Evolutionary conservation across 2,113 vertebrate genomes (phyloP), one percentile per base, ranked within the genome.

Genomic region (Paralichthys olivaceus): DNA sequence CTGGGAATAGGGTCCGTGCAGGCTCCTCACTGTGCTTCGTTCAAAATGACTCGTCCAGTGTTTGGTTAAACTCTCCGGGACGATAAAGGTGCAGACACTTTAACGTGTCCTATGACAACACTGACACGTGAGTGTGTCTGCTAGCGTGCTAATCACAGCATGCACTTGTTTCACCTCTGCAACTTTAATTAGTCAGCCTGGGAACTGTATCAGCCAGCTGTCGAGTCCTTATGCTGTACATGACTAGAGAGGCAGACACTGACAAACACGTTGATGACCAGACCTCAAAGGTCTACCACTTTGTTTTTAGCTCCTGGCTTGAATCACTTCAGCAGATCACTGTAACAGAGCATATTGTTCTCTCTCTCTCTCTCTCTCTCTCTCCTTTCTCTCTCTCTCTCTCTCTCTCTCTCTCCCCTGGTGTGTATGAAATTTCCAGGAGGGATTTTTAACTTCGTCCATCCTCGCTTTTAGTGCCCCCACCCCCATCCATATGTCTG

Each of bases 301-400:
- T 84, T 74, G 86, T 86, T 91, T 91, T 85, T 77, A 87, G 83
- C 83, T 75, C 75, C 85, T 79, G 84, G 62, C 72, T 85, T 86
- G 88, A 90, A 91, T 88, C 85, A 76, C 81, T 89, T 80, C 71
- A 77, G 76, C 89, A 89, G 90, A 92, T 85, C 87, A 58, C 87
- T 84, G 56, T 83, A 87, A 83, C 87, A 91, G 87, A 90, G 72
- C 83, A 70, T 68, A 89, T 73, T 87, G 86, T 90, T 90, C 80
- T 72, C 84, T 57, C 83, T 57, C 63, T 56, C 66, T 23, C 78
- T n/a, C 67, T 66, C 66, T 51, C 47, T 29, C 65, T 20, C 76
- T 6, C 29, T 12, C 72, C 45, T 40, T 55, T 29, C 66, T 7
- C 65, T 58, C 55, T 63, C 53, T 29, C 65, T 20, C 76, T 6